phyloP scores from a whole-genome alignment of 2,888 invertebrate genomes.

The Yponomeuta malinellus region DNA sequence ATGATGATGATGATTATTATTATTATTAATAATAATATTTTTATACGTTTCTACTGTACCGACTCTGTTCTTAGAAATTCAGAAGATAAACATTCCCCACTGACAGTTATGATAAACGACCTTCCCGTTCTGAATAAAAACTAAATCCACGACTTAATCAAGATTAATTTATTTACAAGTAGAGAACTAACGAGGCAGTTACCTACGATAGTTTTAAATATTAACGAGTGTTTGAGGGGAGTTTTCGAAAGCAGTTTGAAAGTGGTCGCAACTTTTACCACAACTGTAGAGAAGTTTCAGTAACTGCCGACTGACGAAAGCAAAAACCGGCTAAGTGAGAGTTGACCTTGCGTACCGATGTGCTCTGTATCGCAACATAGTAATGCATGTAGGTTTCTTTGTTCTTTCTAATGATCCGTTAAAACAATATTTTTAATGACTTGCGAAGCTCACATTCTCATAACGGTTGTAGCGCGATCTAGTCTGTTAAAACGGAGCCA shows the following conservation, averaged over 20 bases:
- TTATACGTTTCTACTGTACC: too few species aligned
- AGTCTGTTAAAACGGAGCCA: too few species aligned
- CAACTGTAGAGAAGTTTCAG: not conserved
- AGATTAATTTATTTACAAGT: not conserved
- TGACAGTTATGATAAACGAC: not conserved
- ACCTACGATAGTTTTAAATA: conserved; percentile 12
- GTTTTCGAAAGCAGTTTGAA: conserved; percentile 5
- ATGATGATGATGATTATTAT: too few species aligned
- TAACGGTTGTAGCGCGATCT: too few species aligned
- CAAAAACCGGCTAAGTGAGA: too few species aligned
- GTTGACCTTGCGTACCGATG: too few species aligned
- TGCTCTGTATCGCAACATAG: not conserved
- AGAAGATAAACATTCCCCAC: not conserved
- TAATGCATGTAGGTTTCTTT: too few species aligned
- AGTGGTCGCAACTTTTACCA: conserved; percentile 1
- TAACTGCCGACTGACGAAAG: not conserved
- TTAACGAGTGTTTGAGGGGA: conserved; percentile 10
- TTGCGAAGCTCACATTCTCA: too few species aligned
- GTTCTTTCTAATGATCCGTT: too few species aligned
- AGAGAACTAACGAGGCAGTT: not conserved
- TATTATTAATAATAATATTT: too few species aligned
- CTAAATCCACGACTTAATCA: not conserved
- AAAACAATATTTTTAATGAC: too few species aligned
- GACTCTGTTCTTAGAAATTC: not conserved
- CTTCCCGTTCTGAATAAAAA: not conserved